phyloP scores from a whole-genome alignment of 1,140 invertebrate genomes.

The Hyles euphorbiae region DNA sequence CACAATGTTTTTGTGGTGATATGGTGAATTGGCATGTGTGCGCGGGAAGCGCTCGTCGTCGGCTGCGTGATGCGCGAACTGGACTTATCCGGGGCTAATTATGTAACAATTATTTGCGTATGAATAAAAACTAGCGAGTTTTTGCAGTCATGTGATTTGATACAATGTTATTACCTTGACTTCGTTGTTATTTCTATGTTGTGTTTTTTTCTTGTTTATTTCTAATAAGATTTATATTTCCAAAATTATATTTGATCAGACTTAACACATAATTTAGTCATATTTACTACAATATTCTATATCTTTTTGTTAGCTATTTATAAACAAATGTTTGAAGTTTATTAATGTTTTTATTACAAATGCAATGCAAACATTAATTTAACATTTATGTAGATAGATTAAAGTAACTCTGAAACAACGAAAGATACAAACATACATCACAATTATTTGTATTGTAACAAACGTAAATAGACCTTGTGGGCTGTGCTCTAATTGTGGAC shows the following conservation, averaged over 20 bases:
- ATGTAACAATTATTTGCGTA: constrained; percentile 40
- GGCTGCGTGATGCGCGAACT: constrained; percentile 35
- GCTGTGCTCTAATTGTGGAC: constrained; percentile 53
- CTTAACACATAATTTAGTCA: no score
- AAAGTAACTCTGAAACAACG: no score
- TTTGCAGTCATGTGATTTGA: constrained; percentile 47
- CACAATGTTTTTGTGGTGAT: constrained; percentile 47
- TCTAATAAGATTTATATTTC: no score
- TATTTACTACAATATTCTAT: no score
- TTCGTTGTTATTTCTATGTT: no score
- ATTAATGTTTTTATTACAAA: no score
- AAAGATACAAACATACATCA: no score
- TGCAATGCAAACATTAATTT: no score
- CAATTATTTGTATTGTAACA: background rate
- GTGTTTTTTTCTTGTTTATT: constrained; percentile 9
- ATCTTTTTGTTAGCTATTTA: no score
- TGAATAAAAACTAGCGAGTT: constrained; percentile 11
- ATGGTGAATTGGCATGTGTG: constrained; percentile 15
- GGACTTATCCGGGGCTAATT: constrained; percentile 25
- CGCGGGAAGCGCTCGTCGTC: constrained; percentile 22
- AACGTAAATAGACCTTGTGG: constrained; percentile 38
- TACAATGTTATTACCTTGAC: constrained; percentile 16
- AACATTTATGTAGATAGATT: no score
- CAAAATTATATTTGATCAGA: no score
- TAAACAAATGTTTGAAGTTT: no score